phyloP scores from a whole-genome alignment of 35 echinoderm and acorn worm genomes.

The Chiridota heheva region DNA sequence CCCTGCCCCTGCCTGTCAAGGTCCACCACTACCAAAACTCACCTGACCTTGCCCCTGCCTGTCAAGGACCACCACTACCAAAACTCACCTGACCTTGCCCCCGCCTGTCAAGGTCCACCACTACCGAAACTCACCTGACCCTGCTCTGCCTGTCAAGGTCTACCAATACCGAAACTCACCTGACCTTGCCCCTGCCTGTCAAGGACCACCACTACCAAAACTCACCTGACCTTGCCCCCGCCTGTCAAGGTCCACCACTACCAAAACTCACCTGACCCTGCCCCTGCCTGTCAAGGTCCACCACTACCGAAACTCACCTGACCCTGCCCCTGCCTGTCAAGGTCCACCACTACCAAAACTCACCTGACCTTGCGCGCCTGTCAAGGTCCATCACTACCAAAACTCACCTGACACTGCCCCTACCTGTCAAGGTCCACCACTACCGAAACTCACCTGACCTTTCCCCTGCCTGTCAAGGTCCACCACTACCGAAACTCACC shows the following conservation, averaged over 20 bases:
- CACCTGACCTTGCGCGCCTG: too few species aligned
- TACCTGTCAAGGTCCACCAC: conserved; percentile 93
- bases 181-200: conserved; percentile 96
- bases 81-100: too few species aligned
- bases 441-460: conserved; percentile 81
- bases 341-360: conserved; percentile 94
- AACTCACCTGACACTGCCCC: conserved; percentile 93
- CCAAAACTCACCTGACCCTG: conserved; percentile 70
- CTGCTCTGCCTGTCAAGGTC: too few species aligned
- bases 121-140: too few species aligned
- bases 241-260: conserved; percentile 76
- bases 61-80: conserved; percentile 88
- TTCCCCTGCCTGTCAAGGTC: too few species aligned
- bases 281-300: too few species aligned
- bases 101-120: too few species aligned
- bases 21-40: conserved; percentile 72
- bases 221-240: conserved; percentile 84
- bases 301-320: too few species aligned
- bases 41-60: conserved; percentile 97
- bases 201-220: conserved; percentile 66
- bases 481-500: too few species aligned
- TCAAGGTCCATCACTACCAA: too few species aligned
- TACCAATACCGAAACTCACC: too few species aligned
- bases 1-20: conserved; percentile 79
- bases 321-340: conserved; percentile 93